A percentile compares a stretch with the other conserved stretches of the same genome.
Evolutionary conservation across 1,140 invertebrate genomes (phyloP).

Genomic region (Camponotus floridanus): DNA sequence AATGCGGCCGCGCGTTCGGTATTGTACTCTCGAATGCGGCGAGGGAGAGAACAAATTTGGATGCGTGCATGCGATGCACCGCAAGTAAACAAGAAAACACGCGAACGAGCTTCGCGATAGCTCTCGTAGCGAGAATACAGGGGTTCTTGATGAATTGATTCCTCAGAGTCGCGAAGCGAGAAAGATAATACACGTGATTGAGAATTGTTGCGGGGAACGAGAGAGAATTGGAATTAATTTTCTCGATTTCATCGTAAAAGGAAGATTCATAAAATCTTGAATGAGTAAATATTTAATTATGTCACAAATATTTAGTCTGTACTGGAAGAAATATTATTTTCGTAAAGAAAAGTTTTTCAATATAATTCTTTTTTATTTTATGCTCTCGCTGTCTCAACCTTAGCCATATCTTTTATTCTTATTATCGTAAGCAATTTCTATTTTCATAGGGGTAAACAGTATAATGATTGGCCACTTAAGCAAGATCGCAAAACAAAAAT

Average conservation of each 20-base stretch:
- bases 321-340: neutral
- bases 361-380: conserved; percentile 1
- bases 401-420: neutral
- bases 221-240: neutral
- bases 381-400: neutral
- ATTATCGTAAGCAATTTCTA: neutral
- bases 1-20: neutral
- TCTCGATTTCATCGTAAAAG: neutral
- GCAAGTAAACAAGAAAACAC: conserved; percentile 33
- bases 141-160: neutral
- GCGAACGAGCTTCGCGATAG: conserved; percentile 17
- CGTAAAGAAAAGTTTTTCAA: neutral
- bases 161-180: neutral
- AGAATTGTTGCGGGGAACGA: neutral
- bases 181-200: neutral
- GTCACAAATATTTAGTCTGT: too few relatives aligned
- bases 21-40: conserved; percentile 16
- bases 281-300: neutral
- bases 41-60: neutral
- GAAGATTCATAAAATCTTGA: neutral
- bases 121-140: neutral
- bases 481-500: too few relatives aligned
- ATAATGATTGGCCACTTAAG: too few relatives aligned
- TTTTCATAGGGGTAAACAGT: too few relatives aligned
- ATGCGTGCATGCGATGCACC: conserved; percentile 8